Conservation (phyloP, 1,140 invertebrate species). For the Steinernema khuongi region DNA sequence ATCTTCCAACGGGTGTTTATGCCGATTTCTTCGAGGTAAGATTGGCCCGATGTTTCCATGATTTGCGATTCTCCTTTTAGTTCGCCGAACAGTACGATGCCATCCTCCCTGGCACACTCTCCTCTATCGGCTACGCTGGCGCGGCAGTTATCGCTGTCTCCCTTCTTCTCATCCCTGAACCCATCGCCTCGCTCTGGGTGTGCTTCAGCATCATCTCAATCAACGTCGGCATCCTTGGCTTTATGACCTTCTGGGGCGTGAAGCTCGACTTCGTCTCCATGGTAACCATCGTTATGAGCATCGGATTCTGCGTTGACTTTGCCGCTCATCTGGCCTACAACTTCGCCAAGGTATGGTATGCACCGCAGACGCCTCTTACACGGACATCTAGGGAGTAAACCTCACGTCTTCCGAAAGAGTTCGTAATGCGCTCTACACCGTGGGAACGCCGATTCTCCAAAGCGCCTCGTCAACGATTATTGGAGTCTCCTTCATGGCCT, state of each 20-base stretch:
- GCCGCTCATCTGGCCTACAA: constrained; percentile 94
- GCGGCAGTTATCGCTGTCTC: constrained; percentile 89
- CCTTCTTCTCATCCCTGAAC: constrained; percentile 87
- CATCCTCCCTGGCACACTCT: constrained; percentile 67
- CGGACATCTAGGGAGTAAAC: constrained; percentile 64
- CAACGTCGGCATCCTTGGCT: constrained; percentile 85
- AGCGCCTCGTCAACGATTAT: constrained; percentile 85
- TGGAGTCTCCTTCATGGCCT: constrained; percentile 76
- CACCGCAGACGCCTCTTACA: constrained; percentile 72
- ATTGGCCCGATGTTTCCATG: neutral
- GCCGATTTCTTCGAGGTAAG: constrained; percentile 80
- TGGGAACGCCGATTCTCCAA: constrained; percentile 83
- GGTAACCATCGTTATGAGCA: constrained; percentile 97
- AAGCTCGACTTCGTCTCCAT: constrained; percentile 93
- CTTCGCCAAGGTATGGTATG: constrained; percentile 68
- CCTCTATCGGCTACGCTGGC: constrained; percentile 83
- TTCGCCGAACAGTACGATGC: constrained; percentile 58
- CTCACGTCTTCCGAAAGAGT: constrained; percentile 64
- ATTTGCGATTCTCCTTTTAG: constrained; percentile 28
- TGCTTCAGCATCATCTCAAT: constrained; percentile 90
- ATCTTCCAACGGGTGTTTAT: constrained; percentile 84
- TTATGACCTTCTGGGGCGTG: constrained; percentile 90
- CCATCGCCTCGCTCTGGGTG: constrained; percentile 84
- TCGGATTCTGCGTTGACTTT: constrained; percentile 94
- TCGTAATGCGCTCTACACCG: constrained; percentile 74